These are phyloP conservation scores for Amphiprion ocellaris DNA, from an alignment of 2,113 vertebrate species.

Conservation along the genomic window DNA sequence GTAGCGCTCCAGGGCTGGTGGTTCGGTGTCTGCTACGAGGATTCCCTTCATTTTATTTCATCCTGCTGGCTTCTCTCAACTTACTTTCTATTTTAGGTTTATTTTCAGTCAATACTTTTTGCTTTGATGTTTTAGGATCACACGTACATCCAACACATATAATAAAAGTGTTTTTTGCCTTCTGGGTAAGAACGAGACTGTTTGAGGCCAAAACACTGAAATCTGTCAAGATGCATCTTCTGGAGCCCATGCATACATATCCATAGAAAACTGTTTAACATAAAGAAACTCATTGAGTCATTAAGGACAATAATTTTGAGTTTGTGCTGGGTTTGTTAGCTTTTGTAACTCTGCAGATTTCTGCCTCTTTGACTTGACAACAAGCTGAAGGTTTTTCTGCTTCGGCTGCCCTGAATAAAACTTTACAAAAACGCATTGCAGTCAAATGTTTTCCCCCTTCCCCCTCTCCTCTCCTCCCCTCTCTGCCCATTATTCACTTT, in stretches of 20 bases:
- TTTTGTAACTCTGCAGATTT: neutral
- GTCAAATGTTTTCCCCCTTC: neutral
- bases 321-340: too few species aligned
- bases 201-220: neutral
- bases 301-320: too few species aligned
- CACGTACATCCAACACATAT: too few species aligned
- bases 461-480: too few species aligned
- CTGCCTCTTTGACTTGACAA: neutral
- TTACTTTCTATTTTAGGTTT: neutral
- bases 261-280: neutral
- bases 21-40: too few species aligned
- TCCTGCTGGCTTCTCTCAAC: neutral
- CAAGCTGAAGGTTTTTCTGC: neutral
- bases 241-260: neutral
- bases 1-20: too few species aligned
- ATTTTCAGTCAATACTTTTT: too few species aligned
- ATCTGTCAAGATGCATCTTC: too few species aligned
- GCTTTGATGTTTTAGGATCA: too few species aligned
- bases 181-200: too few species aligned
- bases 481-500: neutral
- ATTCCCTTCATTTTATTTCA: neutral
- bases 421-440: slow-evolving; percentile 47
- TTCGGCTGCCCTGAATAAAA: slow-evolving; percentile 28
- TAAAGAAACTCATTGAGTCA: neutral
- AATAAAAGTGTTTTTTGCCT: too few species aligned